phyloP scores from a whole-genome alignment of 2,797 vertebrate genomes.

The Rhyacichthys aspro region DNA sequence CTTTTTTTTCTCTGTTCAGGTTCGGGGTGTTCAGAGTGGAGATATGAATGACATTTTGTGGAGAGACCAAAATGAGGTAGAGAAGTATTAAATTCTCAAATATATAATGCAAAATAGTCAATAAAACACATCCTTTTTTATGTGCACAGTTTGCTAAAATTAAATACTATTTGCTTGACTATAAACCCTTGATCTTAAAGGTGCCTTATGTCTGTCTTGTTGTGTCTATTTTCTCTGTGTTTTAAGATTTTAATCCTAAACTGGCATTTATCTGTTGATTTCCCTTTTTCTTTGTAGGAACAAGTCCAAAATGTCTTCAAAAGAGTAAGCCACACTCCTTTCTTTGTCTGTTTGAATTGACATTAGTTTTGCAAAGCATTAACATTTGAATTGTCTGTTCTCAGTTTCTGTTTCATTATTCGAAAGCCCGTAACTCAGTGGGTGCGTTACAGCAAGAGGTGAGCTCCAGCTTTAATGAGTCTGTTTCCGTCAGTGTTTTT shows the following conservation, averaged over 20 bases:
- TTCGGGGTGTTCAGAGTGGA: constrained; percentile 55
- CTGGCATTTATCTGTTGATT: constrained; percentile 15
- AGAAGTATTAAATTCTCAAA: not conserved
- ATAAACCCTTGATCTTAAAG: too few relatives aligned
- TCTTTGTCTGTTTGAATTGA: not conserved
- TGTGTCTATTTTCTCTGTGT: too few relatives aligned
- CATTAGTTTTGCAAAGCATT: not conserved
- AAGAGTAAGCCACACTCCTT: constrained; percentile 67
- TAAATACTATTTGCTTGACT: too few relatives aligned
- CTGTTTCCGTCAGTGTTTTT: not conserved
- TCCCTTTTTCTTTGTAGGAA: constrained; percentile 58
- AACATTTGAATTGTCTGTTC: constrained; percentile 4
- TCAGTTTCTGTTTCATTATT: constrained; percentile 84
- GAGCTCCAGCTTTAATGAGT: constrained; percentile 23
- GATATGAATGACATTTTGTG: constrained; percentile 61
- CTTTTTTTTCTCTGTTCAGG: constrained; percentile 42
- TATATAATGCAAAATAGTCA: too few relatives aligned
- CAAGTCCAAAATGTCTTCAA: constrained; percentile 83
- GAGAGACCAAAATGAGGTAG: constrained; percentile 73
- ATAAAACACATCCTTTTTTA: too few relatives aligned
- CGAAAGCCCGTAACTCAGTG: constrained; percentile 78
- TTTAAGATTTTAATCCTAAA: too few relatives aligned
- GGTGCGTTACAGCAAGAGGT: constrained; percentile 73
- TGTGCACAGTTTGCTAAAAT: too few relatives aligned
- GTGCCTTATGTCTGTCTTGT: not conserved